phyloP scores from a whole-genome alignment of 1,140 invertebrate species.

The Leptestheria dahalacensis region DNA sequence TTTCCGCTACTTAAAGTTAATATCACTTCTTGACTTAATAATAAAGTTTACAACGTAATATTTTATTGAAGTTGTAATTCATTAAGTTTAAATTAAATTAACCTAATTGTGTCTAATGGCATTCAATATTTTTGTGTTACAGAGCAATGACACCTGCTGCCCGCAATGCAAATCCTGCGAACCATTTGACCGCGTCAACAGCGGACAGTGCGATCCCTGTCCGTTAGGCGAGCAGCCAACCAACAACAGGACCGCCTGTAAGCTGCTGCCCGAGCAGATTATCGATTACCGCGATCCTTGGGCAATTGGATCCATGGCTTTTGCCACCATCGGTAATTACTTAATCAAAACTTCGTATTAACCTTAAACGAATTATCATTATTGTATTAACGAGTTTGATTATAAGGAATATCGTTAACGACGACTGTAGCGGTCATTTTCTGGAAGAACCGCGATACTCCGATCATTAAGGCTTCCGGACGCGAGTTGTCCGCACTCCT shows the following conservation, averaged over 20 bases:
- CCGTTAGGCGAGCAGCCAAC: constrained; percentile 30
- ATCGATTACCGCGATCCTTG: constrained; percentile 38
- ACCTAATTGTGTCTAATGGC: constrained; percentile 11
- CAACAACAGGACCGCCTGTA: constrained; percentile 29
- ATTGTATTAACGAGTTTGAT: neutral
- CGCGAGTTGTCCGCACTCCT: constrained; percentile 34
- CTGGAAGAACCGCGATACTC: constrained; percentile 41
- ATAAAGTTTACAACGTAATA: neutral
- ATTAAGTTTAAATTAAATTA: too few relatives aligned
- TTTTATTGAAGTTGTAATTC: too few relatives aligned
- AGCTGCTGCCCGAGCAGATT: constrained; percentile 35
- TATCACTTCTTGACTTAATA: neutral
- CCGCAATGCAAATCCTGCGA: constrained; percentile 45
- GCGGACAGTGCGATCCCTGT: constrained; percentile 46
- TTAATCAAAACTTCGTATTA: too few relatives aligned
- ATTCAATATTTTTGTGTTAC: constrained; percentile 14
- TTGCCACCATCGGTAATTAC: constrained; percentile 33
- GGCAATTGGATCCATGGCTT: constrained; percentile 39
- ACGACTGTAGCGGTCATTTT: constrained; percentile 50
- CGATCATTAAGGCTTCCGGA: constrained; percentile 42
- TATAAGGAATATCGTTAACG: constrained; percentile 58
- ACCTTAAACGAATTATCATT: neutral
- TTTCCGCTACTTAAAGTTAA: neutral
- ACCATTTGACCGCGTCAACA: constrained; percentile 38
- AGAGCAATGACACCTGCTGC: constrained; percentile 39